Evolutionary conservation across 2,113 vertebrate species (phyloP), one percentile per base, ranked within the genome.

Genomic region (Pristiophorus japonicus): DNA sequence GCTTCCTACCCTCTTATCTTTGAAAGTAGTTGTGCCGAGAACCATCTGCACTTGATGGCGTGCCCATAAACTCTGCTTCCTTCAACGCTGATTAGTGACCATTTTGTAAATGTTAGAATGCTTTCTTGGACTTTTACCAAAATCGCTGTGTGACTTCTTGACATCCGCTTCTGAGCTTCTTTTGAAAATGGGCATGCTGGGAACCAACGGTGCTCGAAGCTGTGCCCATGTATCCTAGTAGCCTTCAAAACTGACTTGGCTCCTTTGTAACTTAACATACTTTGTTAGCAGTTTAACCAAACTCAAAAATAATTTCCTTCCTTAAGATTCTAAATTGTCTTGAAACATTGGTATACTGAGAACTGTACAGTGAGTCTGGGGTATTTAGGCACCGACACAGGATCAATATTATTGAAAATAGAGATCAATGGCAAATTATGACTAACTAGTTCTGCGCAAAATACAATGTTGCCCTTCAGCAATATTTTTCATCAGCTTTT

Each of bases 391-490:
- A 90, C 51, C n/a, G 51, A 90, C 87, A 90, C 27, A 90, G 30
- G 87, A 90, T n/a, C 45, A 90, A 90, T 34, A 34, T 90, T 62
- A 51, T 90, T 90, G 51, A 90, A 59, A 90, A 90, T 90, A 90
- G 62, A 90, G 24, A 90, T 90, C 51, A 90, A 18, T 16, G 45
- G 27, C 87, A 90, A 59, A 90, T 90, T 59, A 90, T 59, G 87
- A 16, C 38, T 51, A 27, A 30, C 4, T 12, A 2, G 24, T 73
- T 70, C 14, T 70, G 24, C 73, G 65, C 45, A 51, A 94, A 94
- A 18, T 51, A 70, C 12, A 70, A 8, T 70, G 65, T 16, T 30
- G 27, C 8, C 45, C 66, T 62, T 20, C 65, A 70, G 24, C 42
- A 73, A 90, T 16, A 0, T 34, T 47, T 94, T 47, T 18, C 42